A percentile compares a stretch with the other conserved stretches of the same genome.
Conservation (phyloP, 2,888 invertebrate genomes). For the Drosophila histrio region DNA sequence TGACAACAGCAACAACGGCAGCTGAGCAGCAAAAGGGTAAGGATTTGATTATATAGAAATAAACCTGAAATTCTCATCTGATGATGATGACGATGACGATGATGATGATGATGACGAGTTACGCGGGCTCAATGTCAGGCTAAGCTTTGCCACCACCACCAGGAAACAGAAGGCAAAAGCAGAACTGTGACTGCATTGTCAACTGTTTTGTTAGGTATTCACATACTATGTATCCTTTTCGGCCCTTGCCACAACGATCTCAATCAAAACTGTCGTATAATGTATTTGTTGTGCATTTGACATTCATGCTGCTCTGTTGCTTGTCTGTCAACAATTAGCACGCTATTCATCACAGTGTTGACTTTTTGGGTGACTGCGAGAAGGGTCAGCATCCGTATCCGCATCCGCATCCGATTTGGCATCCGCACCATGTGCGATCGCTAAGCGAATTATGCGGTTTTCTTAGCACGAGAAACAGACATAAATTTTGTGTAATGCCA, state of each 20-base stretch:
- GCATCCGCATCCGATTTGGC: slow-evolving; percentile 19
- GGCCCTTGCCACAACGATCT: slow-evolving; percentile 53
- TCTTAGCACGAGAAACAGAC: slow-evolving; percentile 14
- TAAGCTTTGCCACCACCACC: slow-evolving; percentile 39
- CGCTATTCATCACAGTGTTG: slow-evolving; percentile 82
- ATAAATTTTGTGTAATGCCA: slow-evolving; percentile 18
- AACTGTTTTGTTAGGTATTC: slow-evolving; percentile 20
- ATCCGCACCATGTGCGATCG: slow-evolving; percentile 14
- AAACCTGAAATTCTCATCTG: slow-evolving; percentile 47
- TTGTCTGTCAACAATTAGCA: slow-evolving; percentile 83
- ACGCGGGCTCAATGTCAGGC: slow-evolving; percentile 71
- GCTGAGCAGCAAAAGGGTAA: slow-evolving; percentile 43
- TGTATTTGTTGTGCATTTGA: slow-evolving; percentile 72
- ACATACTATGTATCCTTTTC: slow-evolving; percentile 41
- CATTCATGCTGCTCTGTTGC: slow-evolving; percentile 70
- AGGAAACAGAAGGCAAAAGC: slow-evolving; percentile 18
- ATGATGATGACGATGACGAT: slow-evolving; percentile 21
- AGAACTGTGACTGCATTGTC: slow-evolving; percentile 38
- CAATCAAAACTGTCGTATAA: slow-evolving; percentile 61
- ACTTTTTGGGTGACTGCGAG: slow-evolving; percentile 39
- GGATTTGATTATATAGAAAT: slow-evolving; percentile 18
- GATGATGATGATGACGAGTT: slow-evolving; percentile 64
- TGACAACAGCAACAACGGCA: slow-evolving; percentile 6
- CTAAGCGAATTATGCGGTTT: slow-evolving; percentile 45
- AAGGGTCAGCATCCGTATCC: slow-evolving; percentile 45